phyloP scores from a whole-genome alignment of 2,113 vertebrate species.

The Chascanopsetta lugubris region DNA sequence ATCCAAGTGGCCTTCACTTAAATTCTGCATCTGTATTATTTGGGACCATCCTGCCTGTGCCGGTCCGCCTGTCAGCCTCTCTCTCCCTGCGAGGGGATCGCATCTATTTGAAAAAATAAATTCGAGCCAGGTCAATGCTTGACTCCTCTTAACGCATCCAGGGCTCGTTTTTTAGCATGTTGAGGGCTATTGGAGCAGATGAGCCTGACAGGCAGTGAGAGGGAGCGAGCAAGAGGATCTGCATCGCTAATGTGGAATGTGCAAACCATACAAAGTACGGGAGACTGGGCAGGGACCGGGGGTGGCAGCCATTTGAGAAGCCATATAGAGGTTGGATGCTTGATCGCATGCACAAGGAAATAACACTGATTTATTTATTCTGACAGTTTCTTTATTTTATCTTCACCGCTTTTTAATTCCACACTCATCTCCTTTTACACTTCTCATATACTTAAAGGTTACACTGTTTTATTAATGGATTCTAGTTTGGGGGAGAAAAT shows the following conservation, averaged over 20 bases:
- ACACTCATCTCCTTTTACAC: neutral
- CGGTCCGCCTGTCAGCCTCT: conserved; percentile 36
- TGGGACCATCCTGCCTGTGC: conserved; percentile 6
- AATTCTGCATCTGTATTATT: conserved; percentile 8
- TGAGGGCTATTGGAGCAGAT: conserved; percentile 68
- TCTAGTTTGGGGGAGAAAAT: neutral
- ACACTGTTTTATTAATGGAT: neutral
- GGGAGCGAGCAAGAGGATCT: conserved; percentile 50
- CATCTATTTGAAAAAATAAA: conserved; percentile 47
- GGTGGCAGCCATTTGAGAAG: conserved; percentile 57
- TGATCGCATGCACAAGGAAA: conserved; percentile 1
- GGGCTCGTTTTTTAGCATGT: conserved; percentile 49
- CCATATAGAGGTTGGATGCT: conserved; percentile 24
- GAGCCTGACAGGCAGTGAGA: conserved; percentile 66
- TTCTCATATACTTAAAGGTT: neutral
- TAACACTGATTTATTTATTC: conserved; percentile 14
- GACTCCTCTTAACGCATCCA: conserved; percentile 62
- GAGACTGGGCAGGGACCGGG: conserved; percentile 28
- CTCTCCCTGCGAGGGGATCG: conserved; percentile 19
- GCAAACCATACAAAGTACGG: conserved; percentile 58
- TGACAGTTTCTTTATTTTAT: neutral
- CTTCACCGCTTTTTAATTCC: neutral
- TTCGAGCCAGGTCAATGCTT: conserved; percentile 46
- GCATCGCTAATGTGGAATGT: conserved; percentile 73
- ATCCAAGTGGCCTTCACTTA: conserved; percentile 8